These are phyloP conservation scores for Monarcha castaneiventris DNA, from an alignment of 2,113 vertebrate species.

Conservation along the genomic window DNA sequence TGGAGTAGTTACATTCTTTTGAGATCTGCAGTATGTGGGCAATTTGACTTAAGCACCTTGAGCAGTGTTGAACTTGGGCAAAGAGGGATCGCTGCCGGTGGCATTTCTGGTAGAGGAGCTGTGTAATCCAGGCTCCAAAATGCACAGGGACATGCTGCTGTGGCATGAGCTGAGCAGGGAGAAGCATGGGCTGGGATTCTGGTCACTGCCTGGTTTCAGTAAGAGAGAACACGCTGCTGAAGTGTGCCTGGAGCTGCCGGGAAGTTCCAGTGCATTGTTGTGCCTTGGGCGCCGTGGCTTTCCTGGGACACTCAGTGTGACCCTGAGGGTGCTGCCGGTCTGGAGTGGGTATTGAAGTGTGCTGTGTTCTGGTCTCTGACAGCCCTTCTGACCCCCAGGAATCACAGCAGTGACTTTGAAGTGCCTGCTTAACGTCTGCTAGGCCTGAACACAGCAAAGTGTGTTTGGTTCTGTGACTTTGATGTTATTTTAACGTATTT, in stretches of 20 bases:
- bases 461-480: neutral
- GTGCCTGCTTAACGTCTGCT: neutral
- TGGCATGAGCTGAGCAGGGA: neutral
- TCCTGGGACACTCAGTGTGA: neutral
- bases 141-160: neutral
- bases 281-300: neutral
- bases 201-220: neutral
- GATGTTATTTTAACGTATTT: neutral
- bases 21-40: neutral
- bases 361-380: neutral
- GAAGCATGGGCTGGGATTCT: neutral
- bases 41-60: neutral
- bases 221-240: neutral
- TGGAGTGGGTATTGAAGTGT: neutral
- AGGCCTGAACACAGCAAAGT: neutral
- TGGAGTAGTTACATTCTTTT: neutral
- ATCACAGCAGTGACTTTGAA: neutral
- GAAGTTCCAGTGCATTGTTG: neutral
- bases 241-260: neutral
- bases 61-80: neutral
- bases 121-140: neutral
- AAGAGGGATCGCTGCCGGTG: neutral
- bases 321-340: accelerated
- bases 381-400: neutral
- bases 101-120: neutral